Percentiles rank a stretch among this genome's conserved stretches.
These are phyloP conservation scores for Remorina albescens DNA, from an alignment of 2,797 vertebrate species.

Conservation along the genomic window DNA sequence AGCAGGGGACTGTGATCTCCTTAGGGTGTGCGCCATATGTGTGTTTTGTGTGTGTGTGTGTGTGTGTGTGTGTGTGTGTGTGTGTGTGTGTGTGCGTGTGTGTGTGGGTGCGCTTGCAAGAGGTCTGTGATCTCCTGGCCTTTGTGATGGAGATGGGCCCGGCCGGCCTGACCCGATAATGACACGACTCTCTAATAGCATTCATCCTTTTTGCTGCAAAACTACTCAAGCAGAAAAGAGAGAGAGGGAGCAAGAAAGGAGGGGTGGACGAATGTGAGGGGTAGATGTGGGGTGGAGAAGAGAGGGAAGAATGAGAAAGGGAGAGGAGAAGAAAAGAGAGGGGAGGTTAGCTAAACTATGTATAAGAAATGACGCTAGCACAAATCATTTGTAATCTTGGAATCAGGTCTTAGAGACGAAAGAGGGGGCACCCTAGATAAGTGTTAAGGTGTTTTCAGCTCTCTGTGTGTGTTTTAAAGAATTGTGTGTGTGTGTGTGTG, in stretches of 20 bases:
- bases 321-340: conserved; percentile 55
- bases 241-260: conserved; percentile 40
- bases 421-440: conserved; percentile 50
- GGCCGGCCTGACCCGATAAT: conserved; percentile 84
- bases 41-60: conserved; percentile 28
- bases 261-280: conserved; percentile 42
- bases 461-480: conserved; percentile 37
- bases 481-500: conserved; percentile 30
- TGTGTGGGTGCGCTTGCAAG: conserved; percentile 45
- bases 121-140: conserved; percentile 85
- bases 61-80: conserved; percentile 17
- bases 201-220: conserved; percentile 84
- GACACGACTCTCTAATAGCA: conserved; percentile 84
- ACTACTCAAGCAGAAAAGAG: conserved; percentile 83
- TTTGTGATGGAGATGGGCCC: conserved; percentile 87
- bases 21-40: no score
- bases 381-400: conserved; percentile 80
- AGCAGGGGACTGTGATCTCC: conserved; percentile 77
- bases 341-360: conserved; percentile 74
- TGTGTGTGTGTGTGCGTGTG: conserved; percentile 28
- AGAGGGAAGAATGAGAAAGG: conserved; percentile 19
- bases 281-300: conserved; percentile 47
- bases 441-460: conserved; percentile 52
- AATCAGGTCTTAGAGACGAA: conserved; percentile 67
- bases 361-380: conserved; percentile 79